Evolutionary conservation across 2,113 vertebrate genomes (phyloP).

Genomic region (Amphiprion ocellaris): DNA sequence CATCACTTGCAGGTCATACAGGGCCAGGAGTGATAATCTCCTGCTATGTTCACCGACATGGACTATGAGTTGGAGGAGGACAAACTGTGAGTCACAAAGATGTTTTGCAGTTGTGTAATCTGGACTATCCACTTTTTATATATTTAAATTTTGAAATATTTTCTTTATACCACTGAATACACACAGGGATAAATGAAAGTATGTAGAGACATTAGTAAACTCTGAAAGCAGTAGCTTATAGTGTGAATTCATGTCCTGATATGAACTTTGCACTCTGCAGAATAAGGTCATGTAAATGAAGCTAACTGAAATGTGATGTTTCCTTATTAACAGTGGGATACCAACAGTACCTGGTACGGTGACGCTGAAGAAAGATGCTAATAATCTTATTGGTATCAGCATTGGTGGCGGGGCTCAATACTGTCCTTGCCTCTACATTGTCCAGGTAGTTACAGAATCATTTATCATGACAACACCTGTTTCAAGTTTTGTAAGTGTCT

Average conservation of each 20-base stretch:
- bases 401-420: slow-evolving; percentile 98
- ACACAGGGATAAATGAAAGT: background rate
- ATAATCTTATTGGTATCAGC: slow-evolving; percentile 98
- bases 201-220: background rate
- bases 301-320: background rate
- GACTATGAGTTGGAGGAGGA: slow-evolving; percentile 98
- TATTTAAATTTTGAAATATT: background rate
- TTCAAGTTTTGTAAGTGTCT: background rate
- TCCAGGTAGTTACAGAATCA: slow-evolving; percentile 87
- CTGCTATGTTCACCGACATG: slow-evolving; percentile 93
- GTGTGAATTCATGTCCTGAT: background rate
- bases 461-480: no score
- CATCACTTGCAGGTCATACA: no score
- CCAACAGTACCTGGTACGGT: slow-evolving; percentile 97
- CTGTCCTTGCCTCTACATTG: slow-evolving; percentile 99
- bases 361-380: slow-evolving; percentile 93
- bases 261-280: background rate
- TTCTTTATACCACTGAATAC: background rate
- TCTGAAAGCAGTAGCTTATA: rapidly evolving
- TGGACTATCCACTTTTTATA: background rate
- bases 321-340: slow-evolving; percentile 88
- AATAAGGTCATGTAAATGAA: background rate
- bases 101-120: background rate
- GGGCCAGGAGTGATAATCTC: slow-evolving; percentile 38
- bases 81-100: slow-evolving; percentile 91